Evolutionary conservation across 2,113 vertebrate species (phyloP).

Genomic region (Halcyon malimbica): DNA sequence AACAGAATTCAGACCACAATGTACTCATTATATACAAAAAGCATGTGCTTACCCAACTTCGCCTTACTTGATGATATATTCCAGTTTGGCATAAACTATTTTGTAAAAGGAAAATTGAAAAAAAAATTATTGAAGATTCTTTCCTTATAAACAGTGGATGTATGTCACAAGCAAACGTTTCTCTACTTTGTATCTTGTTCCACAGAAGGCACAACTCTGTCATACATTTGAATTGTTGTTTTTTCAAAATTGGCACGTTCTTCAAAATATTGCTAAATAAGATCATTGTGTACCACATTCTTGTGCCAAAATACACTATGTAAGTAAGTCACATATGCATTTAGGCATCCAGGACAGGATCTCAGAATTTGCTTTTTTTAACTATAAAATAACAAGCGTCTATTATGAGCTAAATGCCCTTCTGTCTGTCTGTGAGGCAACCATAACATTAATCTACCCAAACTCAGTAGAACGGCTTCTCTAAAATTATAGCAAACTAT

Average conservation of each 20-base stretch:
- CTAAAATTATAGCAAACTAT: slow-evolving; percentile 41
- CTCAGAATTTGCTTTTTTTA: neutral
- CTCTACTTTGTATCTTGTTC: slow-evolving; percentile 18
- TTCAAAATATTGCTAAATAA: slow-evolving; percentile 35
- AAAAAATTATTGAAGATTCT: neutral
- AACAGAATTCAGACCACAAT: neutral
- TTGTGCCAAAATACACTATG: slow-evolving; percentile 26
- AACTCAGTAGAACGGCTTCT: neutral
- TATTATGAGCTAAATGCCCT: slow-evolving; percentile 17
- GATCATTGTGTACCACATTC: neutral
- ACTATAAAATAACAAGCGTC: slow-evolving; percentile 19
- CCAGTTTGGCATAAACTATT: neutral
- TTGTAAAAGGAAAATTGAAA: slow-evolving; percentile 18
- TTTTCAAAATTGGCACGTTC: slow-evolving; percentile 6
- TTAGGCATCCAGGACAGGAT: neutral
- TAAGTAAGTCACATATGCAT: neutral
- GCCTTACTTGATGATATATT: slow-evolving; percentile 24
- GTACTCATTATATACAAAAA: neutral
- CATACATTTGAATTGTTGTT: neutral
- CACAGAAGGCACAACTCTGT: slow-evolving; percentile 13
- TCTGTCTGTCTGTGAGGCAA: neutral
- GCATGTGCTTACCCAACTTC: slow-evolving; percentile 23
- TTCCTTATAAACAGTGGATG: neutral
- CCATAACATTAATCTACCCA: neutral
- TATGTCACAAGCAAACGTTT: neutral